Base-by-base conservation (phyloP, 2,797 vertebrate species). In the Cetoscarus ocellatus region DNA sequence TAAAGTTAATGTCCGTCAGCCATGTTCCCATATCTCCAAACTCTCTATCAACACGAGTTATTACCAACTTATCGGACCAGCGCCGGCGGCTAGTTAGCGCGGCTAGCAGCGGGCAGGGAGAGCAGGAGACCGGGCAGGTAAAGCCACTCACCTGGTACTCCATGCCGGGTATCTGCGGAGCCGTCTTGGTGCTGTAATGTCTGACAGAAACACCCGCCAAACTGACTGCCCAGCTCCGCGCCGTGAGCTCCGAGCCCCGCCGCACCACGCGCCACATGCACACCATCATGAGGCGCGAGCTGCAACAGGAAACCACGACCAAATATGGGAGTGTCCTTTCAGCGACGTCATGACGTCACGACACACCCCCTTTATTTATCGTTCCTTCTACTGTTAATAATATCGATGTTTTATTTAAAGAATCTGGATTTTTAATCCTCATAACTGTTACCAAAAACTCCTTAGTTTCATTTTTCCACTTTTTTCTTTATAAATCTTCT, bases 91-190 rank as follows among this genome's bases (percentile, higher is more conserved):
- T 70, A 82, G 77, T 70, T 84, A 79, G 84, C 77, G 42, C 5
- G 73, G 40, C 58, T 83, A 77, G 67, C 54, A 61, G 43, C 45
- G 44, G n/a, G 5, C 4, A 13, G 8, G 1, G 3, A 43, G 17
- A 11, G 0, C 3, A 3, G 7, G 8, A 2, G 12, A 18, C 14
- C 2, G 12, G 15, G 7, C 19, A 2, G 8, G 5, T 3, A 0
- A 10, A 0, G 11, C 66, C 1, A 13, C 43, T 49, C 70, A 95
- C 94, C 92, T 95, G 94, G 75, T 95, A 95, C 57, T 95, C 94
- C 94, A 95, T 95, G 43, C 86, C 89, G 5, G 90, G 88, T 6
- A 85, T 63, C 0, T 79, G 90, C 1, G 88, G 93, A 0, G 90
- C 94, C 4, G 92, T 67, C 77, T 90, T 82, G 1, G 93, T 91